A percentile compares a stretch with the other conserved stretches of the same genome.
Evolutionary conservation across 2,797 vertebrate genomes (phyloP).

Genomic region (Sebastes kiyomatsui): DNA sequence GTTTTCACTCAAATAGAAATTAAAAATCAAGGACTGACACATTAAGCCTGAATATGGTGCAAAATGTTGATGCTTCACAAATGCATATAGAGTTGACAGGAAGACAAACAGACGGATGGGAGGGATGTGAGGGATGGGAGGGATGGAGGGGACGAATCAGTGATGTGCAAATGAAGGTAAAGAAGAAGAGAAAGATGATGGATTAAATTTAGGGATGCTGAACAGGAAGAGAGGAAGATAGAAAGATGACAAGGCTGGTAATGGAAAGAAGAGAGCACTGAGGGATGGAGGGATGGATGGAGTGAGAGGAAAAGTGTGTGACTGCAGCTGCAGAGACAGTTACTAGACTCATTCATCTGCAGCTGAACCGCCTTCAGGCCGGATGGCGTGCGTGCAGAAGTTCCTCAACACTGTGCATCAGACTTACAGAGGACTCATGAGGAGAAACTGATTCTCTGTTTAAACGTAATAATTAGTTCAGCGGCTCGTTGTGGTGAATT

Average conservation of each 20-base stretch:
- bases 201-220: not conserved
- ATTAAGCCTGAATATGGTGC: not conserved
- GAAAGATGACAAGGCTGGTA: not conserved
- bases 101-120: no score
- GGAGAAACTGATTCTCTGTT: not conserved
- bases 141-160: not conserved
- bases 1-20: no score
- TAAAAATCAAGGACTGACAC: no score
- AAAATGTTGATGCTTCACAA: not conserved
- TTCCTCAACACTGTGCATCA: not conserved
- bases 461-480: not conserved
- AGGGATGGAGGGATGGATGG: not conserved
- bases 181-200: not conserved
- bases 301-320: not conserved
- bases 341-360: slow-evolving; percentile 35
- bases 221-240: not conserved
- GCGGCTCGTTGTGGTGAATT: not conserved
- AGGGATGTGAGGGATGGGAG: not conserved
- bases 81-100: no score
- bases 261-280: not conserved
- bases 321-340: slow-evolving; percentile 30
- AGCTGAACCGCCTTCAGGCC: slow-evolving; percentile 32
- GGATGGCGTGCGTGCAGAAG: not conserved
- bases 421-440: not conserved
- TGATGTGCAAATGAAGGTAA: not conserved